These are phyloP conservation scores for Himalopsyche anomala DNA, from an alignment of 2,888 invertebrate species.

Conservation along the genomic window DNA sequence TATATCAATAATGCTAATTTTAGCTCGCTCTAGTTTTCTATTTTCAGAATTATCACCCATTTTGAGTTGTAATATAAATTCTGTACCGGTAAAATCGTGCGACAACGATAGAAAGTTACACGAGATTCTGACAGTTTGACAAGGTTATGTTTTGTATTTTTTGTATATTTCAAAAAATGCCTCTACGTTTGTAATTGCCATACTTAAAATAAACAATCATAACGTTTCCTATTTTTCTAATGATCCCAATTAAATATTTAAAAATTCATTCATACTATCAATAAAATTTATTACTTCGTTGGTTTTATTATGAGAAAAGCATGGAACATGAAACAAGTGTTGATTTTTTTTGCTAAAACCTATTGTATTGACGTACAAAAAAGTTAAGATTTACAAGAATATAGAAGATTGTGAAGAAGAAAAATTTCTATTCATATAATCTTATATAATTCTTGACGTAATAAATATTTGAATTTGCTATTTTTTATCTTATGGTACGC, in stretches of 20 bases:
- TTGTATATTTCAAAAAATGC: conserved; percentile 10
- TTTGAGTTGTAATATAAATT: neutral
- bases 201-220: neutral
- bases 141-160: conserved; percentile 34
- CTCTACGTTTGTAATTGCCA: neutral
- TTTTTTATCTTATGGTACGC: neutral
- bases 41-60: conserved; percentile 24
- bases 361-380: too few relatives aligned
- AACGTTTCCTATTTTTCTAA: too few relatives aligned
- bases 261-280: too few relatives aligned
- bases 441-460: too few relatives aligned
- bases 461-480: too few relatives aligned
- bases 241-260: too few relatives aligned
- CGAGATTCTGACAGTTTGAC: conserved; percentile 14
- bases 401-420: too few relatives aligned
- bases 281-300: too few relatives aligned
- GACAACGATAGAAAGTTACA: neutral
- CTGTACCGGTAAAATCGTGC: neutral
- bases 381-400: too few relatives aligned
- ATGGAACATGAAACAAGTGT: too few relatives aligned
- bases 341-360: too few relatives aligned
- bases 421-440: too few relatives aligned
- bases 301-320: neutral
- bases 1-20: conserved; percentile 9
- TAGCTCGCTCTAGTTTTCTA: neutral